phyloP scores from a whole-genome alignment of 2,797 vertebrate species.

The Menidia menidia region DNA sequence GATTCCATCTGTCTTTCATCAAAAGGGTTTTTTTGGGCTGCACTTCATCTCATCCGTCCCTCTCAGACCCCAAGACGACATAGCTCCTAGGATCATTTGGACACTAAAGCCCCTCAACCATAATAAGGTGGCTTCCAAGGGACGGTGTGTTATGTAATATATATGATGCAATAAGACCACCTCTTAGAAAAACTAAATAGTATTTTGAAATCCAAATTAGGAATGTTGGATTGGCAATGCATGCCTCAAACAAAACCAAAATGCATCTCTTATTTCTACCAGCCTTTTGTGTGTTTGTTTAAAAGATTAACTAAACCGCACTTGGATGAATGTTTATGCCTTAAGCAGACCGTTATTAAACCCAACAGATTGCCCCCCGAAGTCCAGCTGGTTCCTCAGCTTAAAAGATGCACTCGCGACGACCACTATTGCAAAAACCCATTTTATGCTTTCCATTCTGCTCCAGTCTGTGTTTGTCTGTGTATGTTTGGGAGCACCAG shows the following conservation, averaged over 20 bases:
- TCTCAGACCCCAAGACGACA: no score
- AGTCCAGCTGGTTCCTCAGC: constrained; percentile 42
- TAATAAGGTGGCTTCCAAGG: no score
- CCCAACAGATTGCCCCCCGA: constrained; percentile 44
- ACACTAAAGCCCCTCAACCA: no score
- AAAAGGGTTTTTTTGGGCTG: no score
- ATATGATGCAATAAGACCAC: no score
- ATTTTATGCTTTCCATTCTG: constrained; percentile 48
- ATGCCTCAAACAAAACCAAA: not conserved
- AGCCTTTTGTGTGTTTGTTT: constrained; percentile 10
- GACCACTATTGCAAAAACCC: constrained; percentile 9
- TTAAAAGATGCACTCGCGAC: constrained; percentile 21
- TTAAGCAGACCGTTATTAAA: constrained; percentile 40
- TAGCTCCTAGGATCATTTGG: no score
- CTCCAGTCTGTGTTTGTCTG: constrained; percentile 56
- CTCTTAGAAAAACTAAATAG: no score
- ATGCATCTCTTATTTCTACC: constrained; percentile 1
- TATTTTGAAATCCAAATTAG: no score
- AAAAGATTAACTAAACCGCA: constrained; percentile 20
- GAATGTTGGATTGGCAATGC: no score
- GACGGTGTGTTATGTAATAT: no score
- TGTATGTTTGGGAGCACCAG: constrained; percentile 50
- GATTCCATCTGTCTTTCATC: no score
- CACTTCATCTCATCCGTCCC: no score
- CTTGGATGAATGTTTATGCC: constrained; percentile 19